Evolutionary conservation across 2,888 invertebrate species (phyloP), one percentile per base, ranked within the genome.

Genomic region (Pyrocoelia pectoralis): DNA sequence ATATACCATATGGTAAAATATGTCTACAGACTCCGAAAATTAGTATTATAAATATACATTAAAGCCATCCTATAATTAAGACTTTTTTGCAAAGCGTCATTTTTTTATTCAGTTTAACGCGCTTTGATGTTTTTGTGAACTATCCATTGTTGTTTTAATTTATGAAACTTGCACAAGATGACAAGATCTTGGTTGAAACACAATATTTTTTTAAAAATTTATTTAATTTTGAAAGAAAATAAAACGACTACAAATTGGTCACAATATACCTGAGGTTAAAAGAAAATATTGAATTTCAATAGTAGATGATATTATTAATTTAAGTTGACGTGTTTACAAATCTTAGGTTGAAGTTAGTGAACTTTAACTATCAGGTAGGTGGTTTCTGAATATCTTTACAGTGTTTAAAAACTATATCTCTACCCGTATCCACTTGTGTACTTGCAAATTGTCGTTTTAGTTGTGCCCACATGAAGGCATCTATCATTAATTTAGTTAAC

Each of bases 31-130:
- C 61, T 59, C 63, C 55, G 68, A 68, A 70, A 70, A 70, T 70
- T 70, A 69, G 66, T 69, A 68, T 68, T 65, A 69, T 70, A 69
- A 70, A 70, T 68, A 68, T 65, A 67, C 56, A 61, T 64, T 68
- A 64, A 65, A 67, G 67, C 61, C 53, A 62, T 53, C 61, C 56
- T 67, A 65, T 67, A 67, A 69, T 69, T 69, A 69, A 65, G 61
- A 55, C 50, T 63, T 66, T 63, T 63, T 59, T 29, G 59, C 59
- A 48, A 40, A 24, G 4, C 24, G 19, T 50, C 49, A 56, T 49
- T 56, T 49, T 19, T 29, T 49, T 17, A 17, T 14, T 49, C n/a
- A 24, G 10, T 19, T 49, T 50, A 29, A 13, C 8, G 50, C 9
- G 2, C 18, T 46, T 46, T 46, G 17, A 46, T 46, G 3, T 17